Evolutionary conservation across 2,888 invertebrate species (phyloP), one percentile per base, ranked within the genome.

Genomic region (Gastracanthus pulcherrimus): DNA sequence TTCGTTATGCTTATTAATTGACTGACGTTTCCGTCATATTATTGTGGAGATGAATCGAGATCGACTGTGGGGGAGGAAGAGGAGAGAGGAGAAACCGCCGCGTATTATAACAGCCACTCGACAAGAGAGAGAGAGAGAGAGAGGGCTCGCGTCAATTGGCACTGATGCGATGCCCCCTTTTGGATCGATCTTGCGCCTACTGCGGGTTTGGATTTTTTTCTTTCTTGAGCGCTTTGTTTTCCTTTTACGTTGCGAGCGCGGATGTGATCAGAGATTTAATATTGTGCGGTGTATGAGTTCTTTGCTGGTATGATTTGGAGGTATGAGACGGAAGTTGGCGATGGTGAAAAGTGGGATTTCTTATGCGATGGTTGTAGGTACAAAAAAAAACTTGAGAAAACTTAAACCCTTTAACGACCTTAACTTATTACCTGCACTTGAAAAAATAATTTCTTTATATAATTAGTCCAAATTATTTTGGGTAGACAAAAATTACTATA

Each of bases 11-110:
- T 91, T 90, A 91, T 91, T 91, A 91, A 91, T 91, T 91, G 90
- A 91, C 90, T 91, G 91, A 90, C 91, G 86, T 91, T 91, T 91
- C 91, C 91, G 91, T 90, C 90, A 91, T 91, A 90, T 91, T 89
- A 80, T 80, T 80, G 71, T 60, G 51, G 71, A 26, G 62, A 67
- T 72, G 72, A 76, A 81, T 81, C 45, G 76, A n/a, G n/a, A 67
- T 31, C 34, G 7, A 29, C 31, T 4, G 29, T 19, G 41, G 29
- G 48, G n/a, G 45, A 66, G 71, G 34, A 48, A 45, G 45, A 64
- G 66, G 55, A 31, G 48, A n/a, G 55, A 31, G 58, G n/a, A n/a
- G n/a, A n/a, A n/a, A n/a, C n/a, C n/a, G n/a, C n/a, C n/a, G n/a
- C n/a, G n/a, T n/a, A n/a, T n/a, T n/a, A n/a, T n/a, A 36, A 23